These are phyloP conservation scores for Metopolophium dirhodum DNA, from an alignment of 1,140 invertebrate species.

Conservation along the genomic window DNA sequence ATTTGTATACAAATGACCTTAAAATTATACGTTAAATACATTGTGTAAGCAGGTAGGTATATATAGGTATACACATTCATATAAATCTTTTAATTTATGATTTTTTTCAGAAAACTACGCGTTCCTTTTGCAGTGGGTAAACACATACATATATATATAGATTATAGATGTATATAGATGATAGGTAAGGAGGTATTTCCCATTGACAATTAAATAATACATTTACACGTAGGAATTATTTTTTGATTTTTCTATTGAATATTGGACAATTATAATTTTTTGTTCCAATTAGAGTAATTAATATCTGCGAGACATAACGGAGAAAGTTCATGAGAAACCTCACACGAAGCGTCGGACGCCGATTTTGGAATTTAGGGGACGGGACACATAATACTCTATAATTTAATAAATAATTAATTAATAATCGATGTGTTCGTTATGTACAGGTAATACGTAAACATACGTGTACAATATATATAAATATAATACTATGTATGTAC, in stretches of 20 bases:
- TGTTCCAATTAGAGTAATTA: slow-evolving; percentile 38
- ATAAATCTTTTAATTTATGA: neutral
- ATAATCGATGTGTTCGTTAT: slow-evolving; percentile 48
- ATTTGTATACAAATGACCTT: neutral
- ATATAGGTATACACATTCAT: neutral
- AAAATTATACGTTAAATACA: neutral
- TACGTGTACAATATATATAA: neutral
- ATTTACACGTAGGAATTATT: neutral
- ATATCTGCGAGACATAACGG: slow-evolving; percentile 20
- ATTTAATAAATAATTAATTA: slow-evolving; percentile 57
- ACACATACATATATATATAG: no score
- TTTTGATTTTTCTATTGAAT: neutral
- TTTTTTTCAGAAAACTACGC: neutral
- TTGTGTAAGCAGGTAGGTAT: neutral
- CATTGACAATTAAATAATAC: neutral
- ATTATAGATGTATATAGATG: no score
- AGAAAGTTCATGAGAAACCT: slow-evolving; percentile 48
- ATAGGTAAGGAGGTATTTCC: neutral
- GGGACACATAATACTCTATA: slow-evolving; percentile 47
- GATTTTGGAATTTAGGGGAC: slow-evolving; percentile 26
- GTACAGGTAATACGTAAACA: neutral
- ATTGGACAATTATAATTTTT: neutral
- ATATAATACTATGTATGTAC: neutral
- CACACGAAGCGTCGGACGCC: slow-evolving; percentile 35
- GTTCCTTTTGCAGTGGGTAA: neutral